phyloP scores from a whole-genome alignment of 1,140 invertebrate genomes.

The Magallana gigas region DNA sequence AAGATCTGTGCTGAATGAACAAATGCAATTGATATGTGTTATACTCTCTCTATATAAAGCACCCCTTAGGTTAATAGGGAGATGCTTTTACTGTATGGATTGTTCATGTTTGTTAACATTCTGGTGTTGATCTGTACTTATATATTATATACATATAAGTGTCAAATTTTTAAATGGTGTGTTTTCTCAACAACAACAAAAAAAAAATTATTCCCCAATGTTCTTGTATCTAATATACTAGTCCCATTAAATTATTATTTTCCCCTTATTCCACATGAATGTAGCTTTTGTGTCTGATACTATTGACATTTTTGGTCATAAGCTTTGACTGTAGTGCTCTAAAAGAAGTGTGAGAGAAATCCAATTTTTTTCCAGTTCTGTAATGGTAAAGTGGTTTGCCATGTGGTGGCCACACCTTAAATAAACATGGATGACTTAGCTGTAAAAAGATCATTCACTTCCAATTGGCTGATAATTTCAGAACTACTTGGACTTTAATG shows the following conservation, averaged over 20 bases:
- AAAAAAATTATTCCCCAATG: neutral
- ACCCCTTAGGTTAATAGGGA: neutral
- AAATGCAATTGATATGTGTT: constrained; percentile 31
- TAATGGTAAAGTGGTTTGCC: no score
- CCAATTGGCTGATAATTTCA: no score
- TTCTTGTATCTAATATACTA: constrained; percentile 14
- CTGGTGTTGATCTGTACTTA: neutral
- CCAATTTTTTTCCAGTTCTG: neutral
- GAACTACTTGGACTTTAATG: no score
- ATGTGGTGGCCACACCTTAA: no score
- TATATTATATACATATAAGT: constrained; percentile 26
- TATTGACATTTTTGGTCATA: neutral
- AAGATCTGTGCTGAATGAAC: constrained; percentile 37
- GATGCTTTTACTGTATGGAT: constrained; percentile 23
- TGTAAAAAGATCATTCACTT: neutral
- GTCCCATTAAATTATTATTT: constrained; percentile 37
- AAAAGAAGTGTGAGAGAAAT: constrained; percentile 14
- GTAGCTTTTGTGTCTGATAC: neutral
- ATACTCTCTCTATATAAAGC: constrained; percentile 24
- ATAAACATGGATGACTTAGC: neutral
- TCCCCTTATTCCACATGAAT: neutral
- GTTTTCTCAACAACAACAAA: constrained; percentile 10
- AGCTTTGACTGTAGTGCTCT: constrained; percentile 23
- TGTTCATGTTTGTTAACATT: constrained; percentile 34
- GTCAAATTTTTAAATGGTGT: constrained; percentile 7